Base-by-base conservation (phyloP, 1,140 invertebrate species). In the Drosophila sproati region DNA sequence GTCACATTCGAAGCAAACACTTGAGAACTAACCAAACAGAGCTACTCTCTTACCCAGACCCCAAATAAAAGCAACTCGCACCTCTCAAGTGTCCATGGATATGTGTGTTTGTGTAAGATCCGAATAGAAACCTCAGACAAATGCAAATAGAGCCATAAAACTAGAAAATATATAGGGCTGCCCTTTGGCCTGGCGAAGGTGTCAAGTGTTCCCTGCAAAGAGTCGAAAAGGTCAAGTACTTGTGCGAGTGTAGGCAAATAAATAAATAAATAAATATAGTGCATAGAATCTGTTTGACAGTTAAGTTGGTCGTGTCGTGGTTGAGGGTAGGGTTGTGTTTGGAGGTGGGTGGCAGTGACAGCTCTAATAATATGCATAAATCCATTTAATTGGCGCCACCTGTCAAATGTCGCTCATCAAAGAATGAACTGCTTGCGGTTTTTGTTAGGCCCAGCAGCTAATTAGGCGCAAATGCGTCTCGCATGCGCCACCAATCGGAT, bases 131-230 rank as follows among this genome's bases (percentile, higher is more conserved):
- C 54, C 50, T 61, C 61, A 34, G 78, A 45, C 43, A 50, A 64
- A 79, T 83, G 77, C 80, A 83, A 82, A 82, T 83, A 80, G 78
- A 73, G 39, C 56, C 73, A 73, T 80, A 79, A 75, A 82, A 61
- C 37, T 70, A 41, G 45, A 70, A 74, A 70, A 74, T 50, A 66
- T 80, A 39, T 35, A 34, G 61, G 78, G 62, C 45, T 63, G 62
- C 6, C 56, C 41, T 62, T 70, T 61, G 32, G 72, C 71, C 71
- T 57, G 61, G 68, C 59, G 52, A 59, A 78, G 71, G 70, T 82
- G 80, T 82, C 80, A 82, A 80, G 80, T 77, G 73, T 77, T 83
- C 52, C 6, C 32, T 47, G 64, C 31, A 69, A 60, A n/a, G 61
- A 47, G 73, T 61, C 43, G 67, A 60, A 82, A 82, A 79, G 72